These are phyloP conservation scores for Vollenhovia emeryi DNA, from an alignment of 1,140 invertebrate species.

Conservation along the genomic window DNA sequence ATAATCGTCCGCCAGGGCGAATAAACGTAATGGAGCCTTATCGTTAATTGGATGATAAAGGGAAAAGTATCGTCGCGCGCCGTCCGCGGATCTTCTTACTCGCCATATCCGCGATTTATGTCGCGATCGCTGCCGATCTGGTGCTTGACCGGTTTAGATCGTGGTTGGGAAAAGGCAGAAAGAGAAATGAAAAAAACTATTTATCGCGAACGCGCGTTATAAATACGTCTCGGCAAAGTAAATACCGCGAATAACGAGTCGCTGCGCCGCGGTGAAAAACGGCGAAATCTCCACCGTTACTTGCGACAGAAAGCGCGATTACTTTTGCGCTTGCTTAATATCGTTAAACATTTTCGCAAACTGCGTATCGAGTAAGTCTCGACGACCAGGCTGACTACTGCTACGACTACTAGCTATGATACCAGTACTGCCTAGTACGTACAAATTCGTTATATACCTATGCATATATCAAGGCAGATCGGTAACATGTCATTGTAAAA, in stretches of 20 bases:
- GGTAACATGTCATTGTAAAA: not conserved
- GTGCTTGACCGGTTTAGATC: constrained; percentile 78
- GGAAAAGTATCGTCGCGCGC: constrained; percentile 66
- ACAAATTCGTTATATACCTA: not conserved
- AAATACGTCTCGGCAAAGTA: constrained; percentile 27
- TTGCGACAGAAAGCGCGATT: constrained; percentile 41
- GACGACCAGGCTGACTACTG: not conserved
- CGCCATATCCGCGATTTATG: constrained; percentile 75
- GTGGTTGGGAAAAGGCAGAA: not conserved
- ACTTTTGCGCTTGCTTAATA: constrained; percentile 38
- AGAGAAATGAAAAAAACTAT: not conserved
- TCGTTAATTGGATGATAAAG: constrained; percentile 79
- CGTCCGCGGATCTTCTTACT: constrained; percentile 67
- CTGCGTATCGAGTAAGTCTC: not conserved
- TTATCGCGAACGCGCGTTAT: constrained; percentile 58
- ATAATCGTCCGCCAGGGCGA: constrained; percentile 58
- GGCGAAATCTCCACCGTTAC: constrained; percentile 36
- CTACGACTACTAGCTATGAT: not conserved
- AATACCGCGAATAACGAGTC: constrained; percentile 45
- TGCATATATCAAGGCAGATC: not conserved
- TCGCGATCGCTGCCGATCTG: constrained; percentile 68
- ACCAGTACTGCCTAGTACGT: not conserved
- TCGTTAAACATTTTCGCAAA: constrained; percentile 23
- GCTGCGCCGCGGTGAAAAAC: constrained; percentile 8
- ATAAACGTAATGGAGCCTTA: constrained; percentile 73